phyloP scores from a whole-genome alignment of 2,113 vertebrate genomes.

The Tragelaphus strepsiceros region DNA sequence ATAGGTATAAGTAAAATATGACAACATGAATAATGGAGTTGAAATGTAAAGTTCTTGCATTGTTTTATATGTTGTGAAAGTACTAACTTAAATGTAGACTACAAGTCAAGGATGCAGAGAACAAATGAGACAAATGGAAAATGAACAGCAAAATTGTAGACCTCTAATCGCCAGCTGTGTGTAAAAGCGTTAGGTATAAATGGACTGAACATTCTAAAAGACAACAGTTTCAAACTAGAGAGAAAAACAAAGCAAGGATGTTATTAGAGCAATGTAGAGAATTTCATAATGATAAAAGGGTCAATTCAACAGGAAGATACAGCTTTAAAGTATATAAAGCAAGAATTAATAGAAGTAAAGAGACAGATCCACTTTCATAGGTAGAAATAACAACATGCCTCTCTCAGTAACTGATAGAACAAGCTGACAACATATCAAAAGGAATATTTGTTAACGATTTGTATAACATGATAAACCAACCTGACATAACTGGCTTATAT shows the following conservation, averaged over 20 bases:
- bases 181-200: neutral
- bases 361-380: neutral
- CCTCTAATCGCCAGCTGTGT: neutral
- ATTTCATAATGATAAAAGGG: neutral
- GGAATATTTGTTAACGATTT: neutral
- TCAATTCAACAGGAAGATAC: neutral
- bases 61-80: neutral
- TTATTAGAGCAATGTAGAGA: neutral
- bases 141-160: neutral
- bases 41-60: neutral
- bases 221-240: neutral
- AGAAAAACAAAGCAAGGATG: slow-evolving; percentile 23
- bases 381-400: neutral
- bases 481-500: neutral
- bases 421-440: neutral
- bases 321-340: neutral
- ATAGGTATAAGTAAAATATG: neutral
- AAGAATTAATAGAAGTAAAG: neutral
- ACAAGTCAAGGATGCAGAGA: neutral
- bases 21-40: neutral
- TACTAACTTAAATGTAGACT: neutral
- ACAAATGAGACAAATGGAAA: neutral
- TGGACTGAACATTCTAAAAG: neutral
- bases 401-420: neutral
- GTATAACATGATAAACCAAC: neutral